A percentile compares a stretch with the other conserved stretches of the same genome.
These are phyloP conservation scores for Indri indri DNA, from an alignment of 2,113 vertebrate species.

Conservation along the genomic window DNA sequence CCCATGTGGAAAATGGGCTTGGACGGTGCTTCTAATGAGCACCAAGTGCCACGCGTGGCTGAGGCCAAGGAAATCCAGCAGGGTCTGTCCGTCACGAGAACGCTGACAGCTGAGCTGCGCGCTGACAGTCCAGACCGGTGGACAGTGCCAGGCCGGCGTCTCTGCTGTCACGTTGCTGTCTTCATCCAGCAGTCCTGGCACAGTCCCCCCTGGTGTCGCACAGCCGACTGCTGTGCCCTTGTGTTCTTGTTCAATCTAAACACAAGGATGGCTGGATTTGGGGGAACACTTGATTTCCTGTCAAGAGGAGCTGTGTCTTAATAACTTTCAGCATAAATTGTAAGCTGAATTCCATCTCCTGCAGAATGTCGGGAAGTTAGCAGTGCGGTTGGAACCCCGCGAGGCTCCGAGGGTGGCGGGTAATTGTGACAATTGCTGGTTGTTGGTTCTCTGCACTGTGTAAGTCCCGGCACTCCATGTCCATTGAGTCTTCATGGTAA, in stretches of 20 bases:
- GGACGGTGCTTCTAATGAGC: not conserved
- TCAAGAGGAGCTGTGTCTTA: not conserved
- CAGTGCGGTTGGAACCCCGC: too few relatives aligned
- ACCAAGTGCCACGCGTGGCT: not conserved
- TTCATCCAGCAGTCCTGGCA: not conserved
- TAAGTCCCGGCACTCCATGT: not conserved
- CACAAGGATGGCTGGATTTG: not conserved
- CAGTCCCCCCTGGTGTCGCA: rapidly evolving
- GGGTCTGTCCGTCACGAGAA: not conserved
- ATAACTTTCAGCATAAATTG: not conserved
- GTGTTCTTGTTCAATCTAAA: not conserved
- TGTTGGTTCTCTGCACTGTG: not conserved
- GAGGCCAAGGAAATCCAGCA: not conserved
- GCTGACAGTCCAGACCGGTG: too few relatives aligned
- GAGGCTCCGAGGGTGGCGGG: not conserved
- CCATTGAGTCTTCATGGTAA: not conserved
- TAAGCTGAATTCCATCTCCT: not conserved
- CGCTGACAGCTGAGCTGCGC: too few relatives aligned
- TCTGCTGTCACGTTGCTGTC: not conserved
- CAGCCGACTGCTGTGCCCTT: not conserved
- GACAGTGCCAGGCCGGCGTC: not conserved
- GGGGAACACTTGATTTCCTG: not conserved
- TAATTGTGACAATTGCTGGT: too few relatives aligned
- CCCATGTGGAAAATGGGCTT: not conserved
- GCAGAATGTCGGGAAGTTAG: not conserved